Evolutionary conservation across 2,113 vertebrate species (phyloP).

Genomic region (Vireo altiloquus): DNA sequence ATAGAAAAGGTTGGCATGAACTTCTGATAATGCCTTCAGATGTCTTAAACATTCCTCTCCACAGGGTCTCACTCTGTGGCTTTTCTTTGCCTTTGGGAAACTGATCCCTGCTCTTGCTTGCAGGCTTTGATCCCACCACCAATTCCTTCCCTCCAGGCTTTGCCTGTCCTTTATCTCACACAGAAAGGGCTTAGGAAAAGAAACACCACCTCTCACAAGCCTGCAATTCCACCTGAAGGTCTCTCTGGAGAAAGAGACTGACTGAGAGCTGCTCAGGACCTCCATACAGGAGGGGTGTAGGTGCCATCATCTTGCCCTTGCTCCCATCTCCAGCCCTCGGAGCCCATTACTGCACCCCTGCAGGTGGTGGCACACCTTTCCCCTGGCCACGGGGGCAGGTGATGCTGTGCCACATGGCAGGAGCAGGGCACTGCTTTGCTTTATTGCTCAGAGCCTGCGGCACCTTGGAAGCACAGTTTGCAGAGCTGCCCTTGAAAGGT

Average conservation of each 20-base stretch:
- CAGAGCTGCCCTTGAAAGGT: slow-evolving; percentile 34
- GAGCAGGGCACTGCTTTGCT: neutral
- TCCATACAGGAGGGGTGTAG: neutral
- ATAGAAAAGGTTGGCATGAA: neutral
- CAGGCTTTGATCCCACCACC: neutral
- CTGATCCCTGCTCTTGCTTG: neutral
- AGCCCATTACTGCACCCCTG: neutral
- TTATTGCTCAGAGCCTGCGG: neutral
- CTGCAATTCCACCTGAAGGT: neutral
- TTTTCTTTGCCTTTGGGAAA: neutral
- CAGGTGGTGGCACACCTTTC: neutral
- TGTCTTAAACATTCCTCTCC: neutral
- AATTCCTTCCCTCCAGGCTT: neutral
- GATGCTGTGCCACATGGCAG: neutral
- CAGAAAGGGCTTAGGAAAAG: neutral
- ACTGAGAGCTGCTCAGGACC: neutral
- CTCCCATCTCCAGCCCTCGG: neutral
- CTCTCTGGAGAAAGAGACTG: neutral
- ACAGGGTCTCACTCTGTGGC: neutral
- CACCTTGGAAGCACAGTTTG: neutral
- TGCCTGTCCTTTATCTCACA: neutral
- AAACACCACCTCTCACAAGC: neutral
- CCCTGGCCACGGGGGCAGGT: neutral
- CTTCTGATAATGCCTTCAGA: neutral
- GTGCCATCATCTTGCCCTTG: neutral